Evolutionary conservation across 2,888 invertebrate species (phyloP).

Genomic region (Agrochola litura): DNA sequence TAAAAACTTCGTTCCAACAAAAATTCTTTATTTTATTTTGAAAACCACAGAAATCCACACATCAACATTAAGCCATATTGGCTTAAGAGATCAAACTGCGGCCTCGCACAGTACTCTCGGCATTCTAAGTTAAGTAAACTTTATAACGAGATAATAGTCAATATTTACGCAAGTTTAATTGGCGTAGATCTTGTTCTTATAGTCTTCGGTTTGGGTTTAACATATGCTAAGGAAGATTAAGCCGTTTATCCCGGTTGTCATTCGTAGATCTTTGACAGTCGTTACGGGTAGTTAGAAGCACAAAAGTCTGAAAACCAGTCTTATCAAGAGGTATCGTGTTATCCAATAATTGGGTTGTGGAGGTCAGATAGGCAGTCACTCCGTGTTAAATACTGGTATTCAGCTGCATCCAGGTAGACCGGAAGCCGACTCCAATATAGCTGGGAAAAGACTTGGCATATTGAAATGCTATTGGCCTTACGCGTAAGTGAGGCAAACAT

Average conservation of each 20-base stretch:
- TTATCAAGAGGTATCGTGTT: no score
- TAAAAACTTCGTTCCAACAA: no score
- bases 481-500: neutral
- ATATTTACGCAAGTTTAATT: slow-evolving; percentile 16
- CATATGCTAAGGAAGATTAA: neutral
- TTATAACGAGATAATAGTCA: neutral
- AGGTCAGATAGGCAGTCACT: no score
- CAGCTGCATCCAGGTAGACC: neutral
- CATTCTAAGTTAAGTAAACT: neutral
- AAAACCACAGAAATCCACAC: neutral
- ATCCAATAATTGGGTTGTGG: no score
- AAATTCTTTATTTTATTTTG: neutral
- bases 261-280: neutral
- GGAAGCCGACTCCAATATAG: neutral
- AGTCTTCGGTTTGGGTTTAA: neutral
- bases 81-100: slow-evolving; percentile 11
- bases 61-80: neutral
- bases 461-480: neutral
- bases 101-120: neutral
- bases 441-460: neutral
- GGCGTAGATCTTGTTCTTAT: neutral
- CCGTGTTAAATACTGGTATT: no score
- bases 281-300: neutral
- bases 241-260: neutral
- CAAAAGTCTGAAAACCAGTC: neutral